Evolutionary conservation across 1,140 invertebrate genomes (phyloP).

Genomic region (Achroia grisella): DNA sequence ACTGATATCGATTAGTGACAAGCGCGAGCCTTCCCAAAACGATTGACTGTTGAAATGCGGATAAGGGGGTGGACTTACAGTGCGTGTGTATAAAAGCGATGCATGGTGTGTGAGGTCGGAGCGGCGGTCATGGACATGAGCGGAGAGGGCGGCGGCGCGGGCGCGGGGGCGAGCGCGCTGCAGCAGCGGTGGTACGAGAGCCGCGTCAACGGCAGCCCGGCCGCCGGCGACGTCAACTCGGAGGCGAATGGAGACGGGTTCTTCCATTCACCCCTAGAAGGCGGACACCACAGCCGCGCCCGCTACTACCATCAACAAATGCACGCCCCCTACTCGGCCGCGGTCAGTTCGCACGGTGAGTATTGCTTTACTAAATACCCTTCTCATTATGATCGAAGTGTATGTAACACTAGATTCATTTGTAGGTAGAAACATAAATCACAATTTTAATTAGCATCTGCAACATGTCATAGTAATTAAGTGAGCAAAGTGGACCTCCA

Average conservation of each 20-base stretch:
- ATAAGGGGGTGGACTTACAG: constrained; percentile 57
- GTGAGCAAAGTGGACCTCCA: constrained; percentile 24
- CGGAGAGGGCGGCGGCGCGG: constrained; percentile 52
- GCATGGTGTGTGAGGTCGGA: constrained; percentile 67
- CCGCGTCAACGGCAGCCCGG: constrained; percentile 69
- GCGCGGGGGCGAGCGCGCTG: constrained; percentile 40
- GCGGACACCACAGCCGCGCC: constrained; percentile 67
- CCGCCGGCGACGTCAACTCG: constrained; percentile 52
- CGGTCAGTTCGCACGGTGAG: constrained; percentile 69
- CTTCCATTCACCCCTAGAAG: constrained; percentile 70
- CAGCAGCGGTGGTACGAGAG: constrained; percentile 72
- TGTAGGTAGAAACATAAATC: not conserved
- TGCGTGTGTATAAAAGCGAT: constrained; percentile 64
- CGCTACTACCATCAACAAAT: constrained; percentile 72
- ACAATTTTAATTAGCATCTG: too few relatives aligned
- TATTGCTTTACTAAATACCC: constrained; percentile 4
- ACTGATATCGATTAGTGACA: constrained; percentile 8
- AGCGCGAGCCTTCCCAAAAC: constrained; percentile 4
- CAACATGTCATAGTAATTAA: not conserved
- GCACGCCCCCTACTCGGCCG: constrained; percentile 69
- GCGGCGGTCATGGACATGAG: constrained; percentile 68
- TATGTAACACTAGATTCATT: constrained; percentile 1
- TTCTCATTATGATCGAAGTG: not conserved
- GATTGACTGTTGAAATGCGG: constrained; percentile 45
- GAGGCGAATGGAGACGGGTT: constrained; percentile 62